phyloP scores from a whole-genome alignment of 2,113 vertebrate genomes.

The Tichodroma muraria region DNA sequence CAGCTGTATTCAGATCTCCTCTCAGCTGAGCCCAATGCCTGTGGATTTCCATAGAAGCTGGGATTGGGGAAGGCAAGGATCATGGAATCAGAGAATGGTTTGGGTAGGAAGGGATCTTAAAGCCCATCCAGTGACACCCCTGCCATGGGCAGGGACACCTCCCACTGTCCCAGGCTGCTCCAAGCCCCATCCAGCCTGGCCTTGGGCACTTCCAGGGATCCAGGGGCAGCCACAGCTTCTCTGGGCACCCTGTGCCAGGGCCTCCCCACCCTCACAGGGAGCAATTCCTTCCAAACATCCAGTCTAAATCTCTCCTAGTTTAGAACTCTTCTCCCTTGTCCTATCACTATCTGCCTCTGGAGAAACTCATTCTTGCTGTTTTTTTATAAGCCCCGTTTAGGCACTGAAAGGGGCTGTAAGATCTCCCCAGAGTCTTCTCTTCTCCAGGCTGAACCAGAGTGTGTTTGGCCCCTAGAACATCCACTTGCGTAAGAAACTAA shows the following conservation, averaged over 20 bases:
- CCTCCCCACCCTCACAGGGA: neutral
- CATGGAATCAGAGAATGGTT: neutral
- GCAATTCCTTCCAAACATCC: neutral
- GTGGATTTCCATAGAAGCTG: neutral
- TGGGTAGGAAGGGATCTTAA: neutral
- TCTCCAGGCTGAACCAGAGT: neutral
- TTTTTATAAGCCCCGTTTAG: neutral
- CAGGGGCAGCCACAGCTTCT: neutral
- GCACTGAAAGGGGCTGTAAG: neutral
- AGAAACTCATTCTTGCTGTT: neutral
- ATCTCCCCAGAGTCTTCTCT: neutral
- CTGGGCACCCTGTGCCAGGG: neutral
- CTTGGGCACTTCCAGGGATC: neutral
- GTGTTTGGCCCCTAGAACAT: neutral
- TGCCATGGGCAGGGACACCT: neutral
- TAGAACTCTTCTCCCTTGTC: neutral
- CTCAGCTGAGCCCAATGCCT: neutral
- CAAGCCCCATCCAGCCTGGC: neutral
- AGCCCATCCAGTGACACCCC: fast-evolving
- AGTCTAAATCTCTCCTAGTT: neutral
- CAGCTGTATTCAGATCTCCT: neutral
- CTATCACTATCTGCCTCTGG: neutral
- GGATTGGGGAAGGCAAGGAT: neutral
- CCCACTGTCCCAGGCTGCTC: fast-evolving
- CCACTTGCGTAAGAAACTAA: neutral